These are phyloP conservation scores for Cotesia typhae DNA, from an alignment of 1,140 invertebrate genomes.

Conservation along the genomic window DNA sequence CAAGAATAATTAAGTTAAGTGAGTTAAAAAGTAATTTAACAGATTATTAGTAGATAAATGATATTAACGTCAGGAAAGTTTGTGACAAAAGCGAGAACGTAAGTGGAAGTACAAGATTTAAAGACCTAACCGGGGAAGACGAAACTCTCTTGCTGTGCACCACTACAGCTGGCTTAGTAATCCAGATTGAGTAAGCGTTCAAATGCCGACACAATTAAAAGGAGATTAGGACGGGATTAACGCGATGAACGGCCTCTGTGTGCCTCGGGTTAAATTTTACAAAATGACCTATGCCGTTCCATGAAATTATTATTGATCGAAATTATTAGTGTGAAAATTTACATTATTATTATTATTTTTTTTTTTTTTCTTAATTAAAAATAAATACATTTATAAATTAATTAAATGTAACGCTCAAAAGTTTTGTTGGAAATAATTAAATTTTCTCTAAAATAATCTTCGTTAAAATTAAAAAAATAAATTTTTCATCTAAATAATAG, in stretches of 20 bases:
- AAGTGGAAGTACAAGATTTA: background rate
- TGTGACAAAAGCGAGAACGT: background rate
- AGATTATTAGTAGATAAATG: conserved; percentile 6
- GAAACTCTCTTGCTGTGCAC: conserved; percentile 19
- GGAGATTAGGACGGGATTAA: conserved; percentile 51
- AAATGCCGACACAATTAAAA: conserved; percentile 56
- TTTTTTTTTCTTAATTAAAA: no score
- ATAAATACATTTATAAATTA: no score
- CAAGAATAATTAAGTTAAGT: background rate
- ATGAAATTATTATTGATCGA: no score
- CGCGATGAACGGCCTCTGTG: conserved; percentile 38
- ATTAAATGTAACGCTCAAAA: no score
- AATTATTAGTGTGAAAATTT: no score
- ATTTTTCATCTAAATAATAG: no score
- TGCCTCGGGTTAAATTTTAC: conserved; percentile 36
- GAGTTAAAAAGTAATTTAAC: background rate
- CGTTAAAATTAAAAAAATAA: no score
- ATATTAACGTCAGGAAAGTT: conserved; percentile 2
- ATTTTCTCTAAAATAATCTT: no score
- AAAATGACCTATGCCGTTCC: conserved; percentile 18
- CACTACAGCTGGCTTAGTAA: conserved; percentile 42
- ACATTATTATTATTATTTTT: no score
- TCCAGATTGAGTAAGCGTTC: conserved; percentile 54
- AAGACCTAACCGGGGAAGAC: background rate
- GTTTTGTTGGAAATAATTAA: no score